Percentiles rank a stretch among this genome's conserved stretches.
These are phyloP conservation scores for Pseudorhiza aurosa DNA, from an alignment of 30 jellyfish, hydroid and myxozoan species.

Conservation along the genomic window DNA sequence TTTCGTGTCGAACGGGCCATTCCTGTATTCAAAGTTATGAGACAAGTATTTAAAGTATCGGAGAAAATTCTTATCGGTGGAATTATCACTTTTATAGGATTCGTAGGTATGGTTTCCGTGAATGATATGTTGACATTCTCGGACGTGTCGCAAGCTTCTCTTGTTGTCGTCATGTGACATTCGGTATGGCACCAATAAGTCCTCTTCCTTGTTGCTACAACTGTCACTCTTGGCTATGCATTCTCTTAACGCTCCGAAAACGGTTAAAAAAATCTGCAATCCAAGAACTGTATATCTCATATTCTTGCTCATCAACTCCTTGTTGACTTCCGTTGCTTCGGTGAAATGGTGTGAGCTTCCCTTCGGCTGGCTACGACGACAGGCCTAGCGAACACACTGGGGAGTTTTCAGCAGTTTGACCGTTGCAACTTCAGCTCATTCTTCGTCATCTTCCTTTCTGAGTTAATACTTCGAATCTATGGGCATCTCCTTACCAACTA, in stretches of 20 bases:
- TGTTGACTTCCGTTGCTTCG: not conserved
- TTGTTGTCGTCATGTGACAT: constrained; percentile 51
- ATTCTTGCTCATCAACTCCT: not conserved
- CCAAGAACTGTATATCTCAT: not conserved
- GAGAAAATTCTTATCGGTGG: not conserved
- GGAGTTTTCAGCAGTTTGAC: too few relatives aligned
- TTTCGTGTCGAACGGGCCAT: not conserved
- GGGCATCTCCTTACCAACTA: too few relatives aligned
- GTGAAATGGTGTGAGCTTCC: too few relatives aligned
- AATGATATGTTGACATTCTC: constrained; percentile 71
- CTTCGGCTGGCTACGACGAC: too few relatives aligned
- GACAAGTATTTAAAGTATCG: constrained; percentile 15
- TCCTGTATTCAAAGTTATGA: not conserved
- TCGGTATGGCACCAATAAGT: constrained; percentile 50
- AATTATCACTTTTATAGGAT: not conserved
- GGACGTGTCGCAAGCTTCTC: constrained; percentile 67
- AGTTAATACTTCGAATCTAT: too few relatives aligned
- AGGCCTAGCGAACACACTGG: too few relatives aligned
- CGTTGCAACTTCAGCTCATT: too few relatives aligned
- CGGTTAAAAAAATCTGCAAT: not conserved
- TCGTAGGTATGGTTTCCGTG: constrained; percentile 81
- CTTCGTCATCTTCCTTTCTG: too few relatives aligned
- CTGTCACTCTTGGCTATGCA: not conserved
- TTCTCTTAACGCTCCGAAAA: not conserved
- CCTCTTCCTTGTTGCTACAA: constrained; percentile 10